Percentiles rank a stretch among this genome's conserved stretches.
Evolutionary conservation across 2,797 vertebrate genomes (phyloP).

Genomic region (Sebastes aleutianus): DNA sequence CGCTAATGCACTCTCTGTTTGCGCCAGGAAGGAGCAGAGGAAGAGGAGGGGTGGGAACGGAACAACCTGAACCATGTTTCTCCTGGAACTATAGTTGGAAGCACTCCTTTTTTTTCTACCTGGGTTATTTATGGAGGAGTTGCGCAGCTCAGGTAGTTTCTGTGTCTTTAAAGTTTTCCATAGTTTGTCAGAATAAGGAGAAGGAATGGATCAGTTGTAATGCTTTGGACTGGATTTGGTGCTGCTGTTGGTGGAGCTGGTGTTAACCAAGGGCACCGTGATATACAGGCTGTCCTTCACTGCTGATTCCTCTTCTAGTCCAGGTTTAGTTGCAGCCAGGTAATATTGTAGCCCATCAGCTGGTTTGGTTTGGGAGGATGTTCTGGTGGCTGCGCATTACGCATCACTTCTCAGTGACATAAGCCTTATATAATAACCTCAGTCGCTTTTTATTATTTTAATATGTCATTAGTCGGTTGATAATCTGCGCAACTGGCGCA

Average conservation of each 20-base stretch:
- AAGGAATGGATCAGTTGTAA: conserved; percentile 8
- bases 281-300: conserved; percentile 28
- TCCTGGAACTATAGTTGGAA: conserved; percentile 60
- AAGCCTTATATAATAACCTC: conserved; percentile 71
- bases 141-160: conserved; percentile 57
- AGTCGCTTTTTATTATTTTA: conserved; percentile 42
- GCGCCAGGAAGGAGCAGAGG: conserved; percentile 70
- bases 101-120: conserved; percentile 16
- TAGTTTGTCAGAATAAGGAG: conserved; percentile 28
- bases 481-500: conserved; percentile 50
- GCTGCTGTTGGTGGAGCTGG: conserved; percentile 44
- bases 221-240: conserved; percentile 38
- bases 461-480: conserved; percentile 19
- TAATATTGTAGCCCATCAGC: conserved; percentile 53
- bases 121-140: conserved; percentile 54
- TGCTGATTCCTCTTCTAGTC: neutral
- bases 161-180: conserved; percentile 61
- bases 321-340: conserved; percentile 43
- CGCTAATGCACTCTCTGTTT: conserved; percentile 84
- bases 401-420: conserved; percentile 65
- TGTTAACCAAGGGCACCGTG: conserved; percentile 68
- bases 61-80: conserved; percentile 75
- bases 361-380: conserved; percentile 22
- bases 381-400: conserved; percentile 63
- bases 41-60: conserved; percentile 71